Percentiles rank a stretch among this genome's conserved stretches.
Evolutionary conservation across 1,140 invertebrate genomes (phyloP).

Genomic region (Bombus huntii): DNA sequence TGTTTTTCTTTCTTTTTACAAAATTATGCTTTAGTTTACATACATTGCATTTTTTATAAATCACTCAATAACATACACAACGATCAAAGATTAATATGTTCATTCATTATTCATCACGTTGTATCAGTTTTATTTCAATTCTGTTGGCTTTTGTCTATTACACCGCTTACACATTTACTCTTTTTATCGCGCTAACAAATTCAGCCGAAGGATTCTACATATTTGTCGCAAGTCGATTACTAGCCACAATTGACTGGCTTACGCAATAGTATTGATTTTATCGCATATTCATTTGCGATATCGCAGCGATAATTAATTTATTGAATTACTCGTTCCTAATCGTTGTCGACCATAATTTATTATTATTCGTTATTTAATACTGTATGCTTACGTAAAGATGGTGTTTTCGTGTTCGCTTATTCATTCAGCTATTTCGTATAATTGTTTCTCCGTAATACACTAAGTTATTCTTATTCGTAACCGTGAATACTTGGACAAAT

Average conservation of each 20-base stretch:
- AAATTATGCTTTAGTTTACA: neutral
- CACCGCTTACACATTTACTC: neutral
- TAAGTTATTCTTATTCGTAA: neutral
- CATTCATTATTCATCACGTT: neutral
- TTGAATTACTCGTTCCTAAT: neutral
- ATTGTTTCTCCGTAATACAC: neutral
- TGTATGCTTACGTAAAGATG: neutral
- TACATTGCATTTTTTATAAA: neutral
- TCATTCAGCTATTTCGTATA: neutral
- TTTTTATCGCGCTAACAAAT: neutral
- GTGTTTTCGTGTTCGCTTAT: neutral
- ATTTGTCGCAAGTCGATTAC: too few species aligned
- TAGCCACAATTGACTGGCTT: too few species aligned
- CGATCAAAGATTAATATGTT: neutral
- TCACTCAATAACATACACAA: neutral
- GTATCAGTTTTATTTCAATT: neutral
- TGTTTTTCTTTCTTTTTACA: neutral
- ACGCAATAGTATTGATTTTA: slow-evolving; percentile 2
- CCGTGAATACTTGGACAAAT: neutral
- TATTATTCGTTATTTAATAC: neutral
- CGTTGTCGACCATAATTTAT: neutral
- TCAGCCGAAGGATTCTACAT: neutral
- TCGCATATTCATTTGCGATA: neutral
- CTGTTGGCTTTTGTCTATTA: neutral
- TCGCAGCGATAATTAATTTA: neutral